These are phyloP conservation scores for Antennarius maculatus DNA, from an alignment of 2,797 vertebrate species.

Conservation along the genomic window DNA sequence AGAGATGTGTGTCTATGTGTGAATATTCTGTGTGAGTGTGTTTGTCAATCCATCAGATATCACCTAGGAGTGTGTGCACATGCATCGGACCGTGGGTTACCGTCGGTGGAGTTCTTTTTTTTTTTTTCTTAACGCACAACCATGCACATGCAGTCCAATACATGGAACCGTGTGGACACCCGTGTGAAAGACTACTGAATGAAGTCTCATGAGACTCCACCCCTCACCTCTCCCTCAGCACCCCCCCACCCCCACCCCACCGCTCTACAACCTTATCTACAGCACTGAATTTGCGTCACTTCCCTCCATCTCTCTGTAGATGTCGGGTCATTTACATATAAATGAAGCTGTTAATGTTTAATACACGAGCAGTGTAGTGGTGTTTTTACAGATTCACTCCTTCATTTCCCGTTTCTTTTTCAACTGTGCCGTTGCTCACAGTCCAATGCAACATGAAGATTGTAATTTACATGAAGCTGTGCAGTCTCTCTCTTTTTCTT, in stretches of 20 bases:
- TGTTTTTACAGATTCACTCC: conserved; percentile 70
- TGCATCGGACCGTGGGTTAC: conserved; percentile 62
- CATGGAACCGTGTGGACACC: conserved; percentile 58
- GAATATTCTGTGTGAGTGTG: conserved; percentile 26
- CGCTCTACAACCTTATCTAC: conserved; percentile 29
- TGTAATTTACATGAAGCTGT: conserved; percentile 93
- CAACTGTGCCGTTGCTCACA: conserved; percentile 85
- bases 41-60: conserved; percentile 62
- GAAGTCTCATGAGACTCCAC: conserved; percentile 57
- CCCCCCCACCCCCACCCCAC: not conserved
- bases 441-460: conserved; percentile 93
- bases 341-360: conserved; percentile 89
- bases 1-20: conserved; percentile 43
- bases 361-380: conserved; percentile 80
- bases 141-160: conserved; percentile 45
- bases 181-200: conserved; percentile 78
- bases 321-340: conserved; percentile 86
- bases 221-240: conserved; percentile 4
- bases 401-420: conserved; percentile 78
- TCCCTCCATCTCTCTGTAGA: conserved; percentile 65
- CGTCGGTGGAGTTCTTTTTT: conserved; percentile 14
- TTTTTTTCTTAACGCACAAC: conserved; percentile 27
- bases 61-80: conserved; percentile 62
- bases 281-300: conserved; percentile 79
- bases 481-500: conserved; percentile 75